phyloP scores from a whole-genome alignment of 2,888 invertebrate species.

The Caenorhabditis sp. region DNA sequence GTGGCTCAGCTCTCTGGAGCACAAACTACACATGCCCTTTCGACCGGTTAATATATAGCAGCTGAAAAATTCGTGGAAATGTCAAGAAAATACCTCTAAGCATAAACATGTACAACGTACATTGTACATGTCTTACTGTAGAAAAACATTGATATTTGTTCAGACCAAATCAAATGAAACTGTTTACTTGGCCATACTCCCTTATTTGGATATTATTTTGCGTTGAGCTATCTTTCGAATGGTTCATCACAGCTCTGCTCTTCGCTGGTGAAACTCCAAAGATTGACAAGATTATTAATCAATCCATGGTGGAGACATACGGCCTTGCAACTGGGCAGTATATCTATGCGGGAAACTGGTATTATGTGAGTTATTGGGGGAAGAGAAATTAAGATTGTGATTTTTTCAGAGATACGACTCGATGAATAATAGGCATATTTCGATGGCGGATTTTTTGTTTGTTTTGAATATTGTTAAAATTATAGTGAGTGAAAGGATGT shows the following conservation, averaged over 20 bases:
- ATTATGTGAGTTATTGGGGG: constrained; percentile 24
- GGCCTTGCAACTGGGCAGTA: constrained; percentile 24
- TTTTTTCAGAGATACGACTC: constrained; percentile 7
- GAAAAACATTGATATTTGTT: no score
- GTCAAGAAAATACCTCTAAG: not conserved
- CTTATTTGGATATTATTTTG: constrained; percentile 29
- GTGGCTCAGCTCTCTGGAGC: no score
- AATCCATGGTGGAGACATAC: constrained; percentile 21
- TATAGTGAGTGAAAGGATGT: constrained; percentile 27
- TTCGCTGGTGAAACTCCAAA: constrained; percentile 20
- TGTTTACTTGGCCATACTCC: constrained; percentile 30
- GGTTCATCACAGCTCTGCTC: constrained; percentile 33
- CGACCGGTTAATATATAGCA: no score
- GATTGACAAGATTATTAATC: constrained; percentile 24
- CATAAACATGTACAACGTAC: not conserved
- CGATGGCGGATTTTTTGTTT: constrained; percentile 21
- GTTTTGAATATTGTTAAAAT: constrained; percentile 27
- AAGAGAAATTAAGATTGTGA: not conserved
- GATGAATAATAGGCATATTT: constrained; percentile 9
- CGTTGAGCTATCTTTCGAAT: constrained; percentile 28
- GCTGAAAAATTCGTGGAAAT: no score
- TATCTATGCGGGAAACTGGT: constrained; percentile 25
- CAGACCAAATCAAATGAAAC: constrained; percentile 31
- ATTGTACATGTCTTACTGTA: not conserved
- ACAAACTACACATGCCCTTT: no score